Evolutionary conservation across 2,797 vertebrate genomes (phyloP).

Genomic region (Crenichthys baileyi): DNA sequence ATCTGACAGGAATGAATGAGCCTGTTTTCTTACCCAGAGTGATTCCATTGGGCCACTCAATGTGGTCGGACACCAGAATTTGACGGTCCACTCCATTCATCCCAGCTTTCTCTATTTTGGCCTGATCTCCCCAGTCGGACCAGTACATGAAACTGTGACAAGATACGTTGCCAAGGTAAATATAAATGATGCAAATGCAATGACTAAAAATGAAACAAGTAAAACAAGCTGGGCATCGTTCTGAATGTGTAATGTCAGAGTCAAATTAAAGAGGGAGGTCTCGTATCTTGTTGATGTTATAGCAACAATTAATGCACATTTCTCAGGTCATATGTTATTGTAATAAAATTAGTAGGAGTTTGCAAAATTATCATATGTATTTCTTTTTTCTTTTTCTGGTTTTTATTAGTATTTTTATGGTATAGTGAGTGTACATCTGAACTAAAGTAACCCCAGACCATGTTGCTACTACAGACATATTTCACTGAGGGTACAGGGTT

Average conservation of each 20-base stretch:
- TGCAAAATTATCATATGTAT: background rate
- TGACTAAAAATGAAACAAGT: too few species aligned
- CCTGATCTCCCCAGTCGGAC: conserved; percentile 96
- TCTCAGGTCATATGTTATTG: background rate
- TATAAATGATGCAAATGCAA: background rate
- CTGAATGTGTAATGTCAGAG: conserved; percentile 6
- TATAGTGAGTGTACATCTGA: background rate
- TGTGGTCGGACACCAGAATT: conserved; percentile 90
- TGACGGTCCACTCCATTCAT: conserved; percentile 92
- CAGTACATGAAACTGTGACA: conserved; percentile 94
- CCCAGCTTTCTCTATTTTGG: conserved; percentile 96
- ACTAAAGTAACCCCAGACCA: too few species aligned
- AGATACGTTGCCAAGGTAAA: background rate
- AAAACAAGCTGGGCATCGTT: background rate
- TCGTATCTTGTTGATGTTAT: background rate
- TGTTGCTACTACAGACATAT: too few species aligned
- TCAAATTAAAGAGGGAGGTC: background rate
- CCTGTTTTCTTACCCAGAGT: conserved; percentile 86
- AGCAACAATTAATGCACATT: background rate
- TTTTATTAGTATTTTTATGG: background rate
- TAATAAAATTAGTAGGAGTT: background rate
- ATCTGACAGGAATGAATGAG: background rate
- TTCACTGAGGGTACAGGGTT: too few species aligned
- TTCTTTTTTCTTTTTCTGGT: background rate
- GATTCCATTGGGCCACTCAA: conserved; percentile 99